These are phyloP conservation scores for Agrochola lota DNA, from an alignment of 2,888 invertebrate species.

Conservation along the genomic window DNA sequence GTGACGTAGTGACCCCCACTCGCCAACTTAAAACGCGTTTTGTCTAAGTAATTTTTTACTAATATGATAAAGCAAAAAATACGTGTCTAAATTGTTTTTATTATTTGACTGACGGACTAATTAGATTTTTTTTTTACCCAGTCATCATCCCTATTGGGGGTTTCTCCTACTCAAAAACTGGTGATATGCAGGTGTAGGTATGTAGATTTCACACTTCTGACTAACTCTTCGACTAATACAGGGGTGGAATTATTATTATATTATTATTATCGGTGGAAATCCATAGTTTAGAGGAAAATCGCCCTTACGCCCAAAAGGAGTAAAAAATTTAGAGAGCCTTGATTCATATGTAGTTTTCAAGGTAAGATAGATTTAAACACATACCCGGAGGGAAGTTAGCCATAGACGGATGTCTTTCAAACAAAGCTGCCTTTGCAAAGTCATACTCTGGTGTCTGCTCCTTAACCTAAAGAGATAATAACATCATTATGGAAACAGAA, in stretches of 20 bases:
- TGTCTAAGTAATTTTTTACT: too few relatives aligned
- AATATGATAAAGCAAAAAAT: too few relatives aligned
- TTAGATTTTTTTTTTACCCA: too few relatives aligned
- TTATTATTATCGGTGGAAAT: not conserved
- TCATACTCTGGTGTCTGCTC: slow-evolving; percentile 89
- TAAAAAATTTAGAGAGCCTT: not conserved
- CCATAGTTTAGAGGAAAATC: not conserved
- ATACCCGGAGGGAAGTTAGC: slow-evolving; percentile 92
- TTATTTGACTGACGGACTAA: too few relatives aligned
- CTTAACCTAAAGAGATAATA: slow-evolving; percentile 85
- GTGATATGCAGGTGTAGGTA: not conserved
- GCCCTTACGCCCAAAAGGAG: too few relatives aligned
- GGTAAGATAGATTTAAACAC: slow-evolving; percentile 4
- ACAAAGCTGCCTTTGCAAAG: slow-evolving; percentile 92
- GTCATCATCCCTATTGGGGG: too few relatives aligned
- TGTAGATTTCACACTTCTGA: not conserved
- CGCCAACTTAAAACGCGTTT: too few relatives aligned
- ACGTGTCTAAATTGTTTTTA: too few relatives aligned
- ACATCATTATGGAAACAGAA: slow-evolving; percentile 24
- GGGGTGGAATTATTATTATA: too few relatives aligned
- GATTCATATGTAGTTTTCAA: not conserved
- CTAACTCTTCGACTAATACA: not conserved
- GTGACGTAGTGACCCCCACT: too few relatives aligned
- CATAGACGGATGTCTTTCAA: slow-evolving; percentile 93
- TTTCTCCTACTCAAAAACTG: too few relatives aligned